These are phyloP conservation scores for Hofmannophila pseudospretella DNA, from an alignment of 2,888 invertebrate genomes.

Conservation along the genomic window DNA sequence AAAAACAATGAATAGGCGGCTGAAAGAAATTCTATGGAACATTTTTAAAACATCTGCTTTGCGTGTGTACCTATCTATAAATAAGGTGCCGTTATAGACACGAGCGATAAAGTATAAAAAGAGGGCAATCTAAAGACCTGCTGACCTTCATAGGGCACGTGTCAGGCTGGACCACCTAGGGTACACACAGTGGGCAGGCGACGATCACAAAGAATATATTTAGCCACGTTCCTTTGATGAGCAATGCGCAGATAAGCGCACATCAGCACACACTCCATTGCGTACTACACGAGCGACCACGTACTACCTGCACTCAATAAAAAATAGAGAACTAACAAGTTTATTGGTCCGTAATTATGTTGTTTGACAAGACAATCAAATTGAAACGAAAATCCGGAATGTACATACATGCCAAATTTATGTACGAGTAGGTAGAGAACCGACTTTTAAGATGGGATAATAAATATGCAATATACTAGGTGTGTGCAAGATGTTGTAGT, in stretches of 20 bases:
- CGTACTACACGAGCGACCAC: not conserved
- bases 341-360: not conserved
- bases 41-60: too few species aligned
- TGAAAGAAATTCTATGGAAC: too few species aligned
- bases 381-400: not conserved
- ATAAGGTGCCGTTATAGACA: too few species aligned
- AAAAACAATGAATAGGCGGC: too few species aligned
- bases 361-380: not conserved
- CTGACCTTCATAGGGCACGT: constrained; percentile 26
- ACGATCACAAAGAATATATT: constrained; percentile 49
- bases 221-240: constrained; percentile 55
- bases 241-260: constrained; percentile 48
- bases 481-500: too few species aligned
- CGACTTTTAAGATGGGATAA: too few species aligned
- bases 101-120: too few species aligned
- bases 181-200: constrained; percentile 16
- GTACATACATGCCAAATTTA: too few species aligned
- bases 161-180: constrained; percentile 33
- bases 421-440: too few species aligned
- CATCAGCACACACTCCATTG: constrained; percentile 28
- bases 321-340: not conserved
- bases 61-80: too few species aligned
- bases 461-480: too few species aligned
- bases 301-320: not conserved
- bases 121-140: constrained; percentile 10